Base-by-base conservation (phyloP, 2,888 invertebrate genomes). In the Pristionchus fissidentatus region DNA sequence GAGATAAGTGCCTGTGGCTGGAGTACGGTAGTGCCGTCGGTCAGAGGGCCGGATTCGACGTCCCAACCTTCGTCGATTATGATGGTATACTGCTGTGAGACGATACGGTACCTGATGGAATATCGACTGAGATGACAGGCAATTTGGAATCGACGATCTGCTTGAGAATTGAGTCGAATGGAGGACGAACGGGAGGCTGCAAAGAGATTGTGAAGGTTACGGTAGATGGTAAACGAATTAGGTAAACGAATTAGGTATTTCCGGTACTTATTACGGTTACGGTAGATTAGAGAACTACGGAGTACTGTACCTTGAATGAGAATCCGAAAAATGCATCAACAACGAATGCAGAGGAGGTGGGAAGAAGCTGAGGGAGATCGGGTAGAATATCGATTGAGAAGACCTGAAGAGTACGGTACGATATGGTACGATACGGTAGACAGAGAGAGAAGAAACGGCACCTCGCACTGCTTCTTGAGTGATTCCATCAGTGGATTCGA, bases 281-380 rank as follows among this genome's bases (percentile, higher is more conserved):
- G n/a, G n/a, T n/a, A n/a, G n/a, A n/a, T n/a, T n/a, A n/a, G n/a
- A n/a, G n/a, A n/a, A n/a, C n/a, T n/a, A n/a, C n/a, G n/a, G n/a
- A n/a, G n/a, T n/a, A n/a, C n/a, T n/a, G 22, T 32, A 79, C 79
- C 49, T 81, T 81, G 66, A 81, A 81, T 93, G 97, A 97, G 92
- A 98, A 98, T 26, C 98, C 98, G 94, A 98, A 98, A n/a, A 99
- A 93, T 13, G 97, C 97, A 94, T 99, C 99, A 0, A 98, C 95
- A 85, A 98, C 66, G 13, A 88, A 66, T 13, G 60, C 46, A 66
- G n/a, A 13, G 19, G 62, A 41, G n/a, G 81, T 22, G 4, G 66
- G 81, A 55, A 80, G 38, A 29, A 41, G 57, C 26, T 19, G 29
- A 62, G 81, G 81, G 15, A 81, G 49, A 32, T 62, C 22, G 43